A percentile compares a stretch with the other conserved stretches of the same genome.
Evolutionary conservation across 1,140 invertebrate species (phyloP).

Genomic region (Bombus difficillimus): DNA sequence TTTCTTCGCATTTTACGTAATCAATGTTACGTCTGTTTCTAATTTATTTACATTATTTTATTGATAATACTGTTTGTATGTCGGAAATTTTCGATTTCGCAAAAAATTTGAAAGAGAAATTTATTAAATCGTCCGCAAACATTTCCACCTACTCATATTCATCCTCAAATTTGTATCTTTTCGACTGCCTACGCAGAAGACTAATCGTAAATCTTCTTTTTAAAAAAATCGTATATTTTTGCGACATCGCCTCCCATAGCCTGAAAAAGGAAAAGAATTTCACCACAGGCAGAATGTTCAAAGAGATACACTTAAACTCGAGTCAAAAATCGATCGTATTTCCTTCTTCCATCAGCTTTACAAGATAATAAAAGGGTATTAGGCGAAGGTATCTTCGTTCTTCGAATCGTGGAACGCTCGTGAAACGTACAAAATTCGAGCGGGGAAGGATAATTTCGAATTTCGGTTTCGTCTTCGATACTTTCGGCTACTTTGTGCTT

Average conservation of each 20-base stretch:
- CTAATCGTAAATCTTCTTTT: neutral
- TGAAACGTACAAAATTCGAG: conserved; percentile 44
- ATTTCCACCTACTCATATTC: accelerated
- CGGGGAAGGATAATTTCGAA: conserved; percentile 35
- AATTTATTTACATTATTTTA: no score
- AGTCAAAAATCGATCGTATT: neutral
- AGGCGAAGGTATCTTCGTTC: conserved; percentile 29
- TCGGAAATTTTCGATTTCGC: no score
- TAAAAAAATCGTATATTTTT: neutral
- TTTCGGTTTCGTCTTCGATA: conserved; percentile 32
- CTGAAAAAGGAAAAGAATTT: neutral
- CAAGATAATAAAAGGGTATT: conserved; percentile 34
- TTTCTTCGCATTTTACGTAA: neutral
- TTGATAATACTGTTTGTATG: no score
- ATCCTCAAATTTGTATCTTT: neutral
- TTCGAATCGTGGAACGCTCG: conserved; percentile 27
- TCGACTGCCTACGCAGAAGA: neutral
- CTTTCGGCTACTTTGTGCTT: conserved; percentile 65
- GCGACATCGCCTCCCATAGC: neutral
- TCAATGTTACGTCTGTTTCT: no score
- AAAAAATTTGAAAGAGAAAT: neutral
- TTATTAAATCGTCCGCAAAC: neutral
- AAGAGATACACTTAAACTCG: neutral
- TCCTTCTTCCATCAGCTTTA: conserved; percentile 1
- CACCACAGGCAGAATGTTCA: neutral